A percentile compares a stretch with the other conserved stretches of the same genome.
These are phyloP conservation scores for Flabesymbios commensalis DNA, from an alignment of 2,888 invertebrate species.

Conservation along the genomic window DNA sequence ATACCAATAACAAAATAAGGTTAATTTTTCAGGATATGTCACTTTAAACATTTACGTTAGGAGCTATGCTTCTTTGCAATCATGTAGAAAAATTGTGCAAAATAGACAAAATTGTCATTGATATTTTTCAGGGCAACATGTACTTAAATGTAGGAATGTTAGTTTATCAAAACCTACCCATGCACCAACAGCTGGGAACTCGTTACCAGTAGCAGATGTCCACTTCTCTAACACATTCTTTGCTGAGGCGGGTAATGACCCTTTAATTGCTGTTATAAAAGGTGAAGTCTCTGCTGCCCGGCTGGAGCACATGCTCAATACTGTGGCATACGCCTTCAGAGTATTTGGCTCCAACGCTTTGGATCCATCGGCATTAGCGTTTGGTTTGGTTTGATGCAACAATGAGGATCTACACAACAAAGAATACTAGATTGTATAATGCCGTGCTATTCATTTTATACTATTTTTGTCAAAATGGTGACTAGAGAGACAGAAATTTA, in stretches of 20 bases:
- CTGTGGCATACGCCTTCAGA: conserved; percentile 59
- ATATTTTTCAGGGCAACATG: conserved; percentile 47
- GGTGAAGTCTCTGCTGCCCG: conserved; percentile 59
- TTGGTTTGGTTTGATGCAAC: too few relatives aligned
- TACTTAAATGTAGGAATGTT: too few relatives aligned
- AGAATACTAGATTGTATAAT: too few relatives aligned
- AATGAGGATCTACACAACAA: too few relatives aligned
- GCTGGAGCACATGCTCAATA: conserved; percentile 62
- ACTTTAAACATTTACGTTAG: too few relatives aligned
- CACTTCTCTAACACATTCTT: conserved; percentile 69
- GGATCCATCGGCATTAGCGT: background rate
- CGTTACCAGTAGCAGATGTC: conserved; percentile 66
- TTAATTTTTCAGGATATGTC: too few relatives aligned
- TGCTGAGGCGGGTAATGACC: conserved; percentile 66
- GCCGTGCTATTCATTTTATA: too few relatives aligned
- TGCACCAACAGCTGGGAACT: conserved; percentile 64
- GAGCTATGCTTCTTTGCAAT: too few relatives aligned
- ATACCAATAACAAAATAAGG: too few relatives aligned
- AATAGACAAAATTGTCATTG: background rate
- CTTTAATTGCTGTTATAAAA: conserved; percentile 65
- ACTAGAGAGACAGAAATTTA: too few relatives aligned
- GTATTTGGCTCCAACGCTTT: conserved; percentile 8
- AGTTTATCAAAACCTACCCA: conserved; percentile 66
- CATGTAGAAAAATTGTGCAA: too few relatives aligned
- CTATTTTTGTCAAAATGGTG: too few relatives aligned